Conservation (phyloP, 2,113 vertebrate species). For the Scomber colias region DNA sequence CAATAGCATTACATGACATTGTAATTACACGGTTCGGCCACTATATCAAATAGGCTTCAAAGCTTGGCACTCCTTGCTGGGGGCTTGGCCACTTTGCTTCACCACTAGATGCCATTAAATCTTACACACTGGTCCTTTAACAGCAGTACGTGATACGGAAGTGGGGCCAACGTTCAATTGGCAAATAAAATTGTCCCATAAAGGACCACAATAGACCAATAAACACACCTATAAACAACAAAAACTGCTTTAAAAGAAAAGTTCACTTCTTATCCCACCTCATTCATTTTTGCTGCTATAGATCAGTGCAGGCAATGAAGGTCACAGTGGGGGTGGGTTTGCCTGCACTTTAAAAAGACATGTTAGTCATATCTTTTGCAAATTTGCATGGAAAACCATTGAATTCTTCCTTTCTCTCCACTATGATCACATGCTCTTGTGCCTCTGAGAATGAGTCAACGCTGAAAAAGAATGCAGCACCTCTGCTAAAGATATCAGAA, state of each 20-base stretch:
- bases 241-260: neutral
- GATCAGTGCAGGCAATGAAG: neutral
- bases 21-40: no score
- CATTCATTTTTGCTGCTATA: neutral
- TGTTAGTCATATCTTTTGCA: neutral
- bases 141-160: no score
- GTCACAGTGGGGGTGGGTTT: neutral
- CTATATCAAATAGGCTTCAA: no score
- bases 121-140: no score
- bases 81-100: no score
- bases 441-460: conserved; percentile 21
- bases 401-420: conserved; percentile 5
- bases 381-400: neutral
- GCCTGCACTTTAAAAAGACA: neutral
- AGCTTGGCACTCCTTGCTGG: no score
- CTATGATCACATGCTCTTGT: conserved; percentile 6
- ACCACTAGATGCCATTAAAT: no score
- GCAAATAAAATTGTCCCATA: no score
- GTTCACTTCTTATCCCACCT: neutral
- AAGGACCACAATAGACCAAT: no score
- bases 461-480: conserved; percentile 23
- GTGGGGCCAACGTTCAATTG: neutral
- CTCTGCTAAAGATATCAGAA: conserved; percentile 47
- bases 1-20: no score
- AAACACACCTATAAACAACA: neutral